Evolutionary conservation across 2,113 vertebrate species (phyloP).

Genomic region (Gorsachius goisagi): DNA sequence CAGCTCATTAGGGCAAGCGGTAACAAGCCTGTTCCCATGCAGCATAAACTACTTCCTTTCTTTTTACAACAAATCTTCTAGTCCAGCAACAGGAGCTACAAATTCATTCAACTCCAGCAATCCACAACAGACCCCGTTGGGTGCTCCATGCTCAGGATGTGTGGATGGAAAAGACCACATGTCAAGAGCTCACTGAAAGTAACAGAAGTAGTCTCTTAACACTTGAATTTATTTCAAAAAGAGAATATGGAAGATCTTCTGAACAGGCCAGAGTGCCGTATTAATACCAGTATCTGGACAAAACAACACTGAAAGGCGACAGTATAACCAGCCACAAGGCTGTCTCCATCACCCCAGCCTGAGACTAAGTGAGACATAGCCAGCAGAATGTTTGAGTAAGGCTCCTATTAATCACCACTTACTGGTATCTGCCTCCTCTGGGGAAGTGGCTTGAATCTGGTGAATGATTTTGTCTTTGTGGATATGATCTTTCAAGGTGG

Average conservation of each 20-base stretch:
- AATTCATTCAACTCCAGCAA: background rate
- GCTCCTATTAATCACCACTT: background rate
- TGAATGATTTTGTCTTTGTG: background rate
- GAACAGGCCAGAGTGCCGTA: background rate
- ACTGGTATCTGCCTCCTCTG: background rate
- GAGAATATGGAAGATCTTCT: background rate
- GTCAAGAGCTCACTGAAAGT: background rate
- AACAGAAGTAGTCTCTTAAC: background rate
- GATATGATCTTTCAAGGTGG: background rate
- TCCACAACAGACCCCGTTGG: background rate
- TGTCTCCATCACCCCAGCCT: background rate
- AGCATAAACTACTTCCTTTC: background rate
- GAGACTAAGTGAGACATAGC: background rate
- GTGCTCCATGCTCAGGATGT: background rate
- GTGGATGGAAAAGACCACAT: background rate
- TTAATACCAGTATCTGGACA: background rate
- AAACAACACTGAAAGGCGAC: background rate
- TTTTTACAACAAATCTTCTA: background rate
- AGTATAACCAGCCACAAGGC: background rate
- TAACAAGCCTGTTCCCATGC: background rate
- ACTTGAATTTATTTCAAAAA: background rate
- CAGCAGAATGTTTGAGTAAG: background rate
- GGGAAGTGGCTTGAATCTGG: rapidly evolving
- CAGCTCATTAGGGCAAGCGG: background rate
- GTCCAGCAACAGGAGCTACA: background rate